Evolutionary conservation across 2,888 invertebrate species (phyloP).

Genomic region (Thalpophila matura): DNA sequence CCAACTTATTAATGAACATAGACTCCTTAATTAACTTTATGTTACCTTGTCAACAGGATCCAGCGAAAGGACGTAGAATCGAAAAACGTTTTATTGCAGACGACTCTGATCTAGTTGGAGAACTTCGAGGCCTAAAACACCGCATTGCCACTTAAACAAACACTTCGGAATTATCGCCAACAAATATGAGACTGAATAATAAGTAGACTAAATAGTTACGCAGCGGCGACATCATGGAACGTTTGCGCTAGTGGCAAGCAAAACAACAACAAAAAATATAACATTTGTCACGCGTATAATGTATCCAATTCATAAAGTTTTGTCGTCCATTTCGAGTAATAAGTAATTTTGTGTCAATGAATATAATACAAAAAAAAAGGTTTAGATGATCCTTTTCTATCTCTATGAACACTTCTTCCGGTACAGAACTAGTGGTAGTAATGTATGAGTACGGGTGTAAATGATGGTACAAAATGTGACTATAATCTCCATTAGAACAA

Average conservation of each 20-base stretch:
- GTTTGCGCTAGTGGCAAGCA: slow-evolving; percentile 66
- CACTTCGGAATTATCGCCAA: slow-evolving; percentile 82
- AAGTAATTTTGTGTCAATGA: slow-evolving; percentile 62
- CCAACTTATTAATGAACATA: slow-evolving; percentile 28
- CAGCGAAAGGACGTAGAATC: slow-evolving; percentile 83
- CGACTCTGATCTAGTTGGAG: slow-evolving; percentile 92
- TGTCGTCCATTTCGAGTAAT: slow-evolving; percentile 60
- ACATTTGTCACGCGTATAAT: slow-evolving; percentile 55
- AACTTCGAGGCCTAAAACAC: slow-evolving; percentile 92
- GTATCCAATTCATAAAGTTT: slow-evolving; percentile 58
- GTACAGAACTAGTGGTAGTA: slow-evolving; percentile 57
- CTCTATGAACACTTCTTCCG: slow-evolving; percentile 60
- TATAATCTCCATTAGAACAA: slow-evolving; percentile 80
- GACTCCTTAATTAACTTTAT: slow-evolving; percentile 29
- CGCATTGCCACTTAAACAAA: slow-evolving; percentile 89
- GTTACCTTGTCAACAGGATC: slow-evolving; percentile 77
- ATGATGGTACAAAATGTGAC: slow-evolving; percentile 88
- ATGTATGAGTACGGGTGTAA: slow-evolving; percentile 68
- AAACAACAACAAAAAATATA: slow-evolving; percentile 67
- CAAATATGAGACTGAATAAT: slow-evolving; percentile 89
- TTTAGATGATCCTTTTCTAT: slow-evolving; percentile 63
- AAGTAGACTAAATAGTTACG: slow-evolving; percentile 84
- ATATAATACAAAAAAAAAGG: slow-evolving; percentile 55
- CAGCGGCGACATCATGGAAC: slow-evolving; percentile 72
- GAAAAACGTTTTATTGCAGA: slow-evolving; percentile 92